Conservation (phyloP, 2,888 invertebrate genomes). For the Lepetodrilus schrolli region DNA sequence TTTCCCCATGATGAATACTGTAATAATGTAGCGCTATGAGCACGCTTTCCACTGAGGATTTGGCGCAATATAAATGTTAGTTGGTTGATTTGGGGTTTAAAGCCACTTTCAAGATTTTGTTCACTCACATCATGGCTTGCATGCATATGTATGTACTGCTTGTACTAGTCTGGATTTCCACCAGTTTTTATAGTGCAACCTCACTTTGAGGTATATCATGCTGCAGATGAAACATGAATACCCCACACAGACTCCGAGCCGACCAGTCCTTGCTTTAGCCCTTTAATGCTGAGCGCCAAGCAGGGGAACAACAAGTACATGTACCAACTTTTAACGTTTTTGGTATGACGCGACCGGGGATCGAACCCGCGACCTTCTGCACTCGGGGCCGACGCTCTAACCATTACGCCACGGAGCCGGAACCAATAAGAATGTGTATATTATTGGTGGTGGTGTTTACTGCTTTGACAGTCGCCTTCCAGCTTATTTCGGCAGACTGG, state of each 20-base stretch:
- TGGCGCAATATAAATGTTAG: not conserved
- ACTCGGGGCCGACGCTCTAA: too few relatives aligned
- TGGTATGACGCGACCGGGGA: not conserved
- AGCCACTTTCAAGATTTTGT: not conserved
- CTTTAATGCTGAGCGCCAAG: not conserved
- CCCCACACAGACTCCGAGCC: not conserved
- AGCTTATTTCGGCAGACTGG: too few relatives aligned
- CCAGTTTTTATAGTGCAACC: not conserved
- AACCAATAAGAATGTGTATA: too few relatives aligned
- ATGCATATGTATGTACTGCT: not conserved
- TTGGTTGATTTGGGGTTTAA: not conserved
- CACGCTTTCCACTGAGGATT: too few relatives aligned
- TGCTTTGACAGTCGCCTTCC: too few relatives aligned
- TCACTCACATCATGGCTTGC: not conserved
- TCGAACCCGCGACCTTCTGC: not conserved
- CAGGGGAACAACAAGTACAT: not conserved
- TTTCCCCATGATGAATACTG: too few relatives aligned
- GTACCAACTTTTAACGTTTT: not conserved
- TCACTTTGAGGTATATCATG: too few relatives aligned
- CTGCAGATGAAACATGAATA: too few relatives aligned
- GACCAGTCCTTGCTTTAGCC: not conserved
- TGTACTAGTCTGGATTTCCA: not conserved
- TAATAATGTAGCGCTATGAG: too few relatives aligned
- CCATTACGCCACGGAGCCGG: too few relatives aligned
- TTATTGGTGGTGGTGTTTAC: too few relatives aligned